phyloP scores from a whole-genome alignment of 1,140 invertebrate species.

The Streblospio benedicti region DNA sequence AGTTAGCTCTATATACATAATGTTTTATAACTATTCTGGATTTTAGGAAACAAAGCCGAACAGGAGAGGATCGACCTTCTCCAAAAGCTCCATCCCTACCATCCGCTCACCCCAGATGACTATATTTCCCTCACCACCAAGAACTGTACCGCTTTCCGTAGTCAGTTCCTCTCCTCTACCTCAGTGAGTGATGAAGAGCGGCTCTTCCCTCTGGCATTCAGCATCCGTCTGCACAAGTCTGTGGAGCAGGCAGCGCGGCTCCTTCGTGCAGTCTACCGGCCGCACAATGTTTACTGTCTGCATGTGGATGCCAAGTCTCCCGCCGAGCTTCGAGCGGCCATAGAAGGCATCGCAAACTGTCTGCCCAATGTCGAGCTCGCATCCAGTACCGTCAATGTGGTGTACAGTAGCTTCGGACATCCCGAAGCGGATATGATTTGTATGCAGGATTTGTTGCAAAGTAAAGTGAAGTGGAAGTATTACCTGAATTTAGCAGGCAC shows the following conservation, averaged over 20 bases:
- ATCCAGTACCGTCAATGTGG: constrained; percentile 21
- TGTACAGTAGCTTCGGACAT: constrained; percentile 18
- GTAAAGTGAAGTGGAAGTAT: constrained; percentile 13
- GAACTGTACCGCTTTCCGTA: too few relatives aligned
- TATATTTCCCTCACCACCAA: too few relatives aligned
- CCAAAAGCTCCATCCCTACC: too few relatives aligned
- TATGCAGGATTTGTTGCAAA: constrained; percentile 26
- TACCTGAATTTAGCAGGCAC: constrained; percentile 18
- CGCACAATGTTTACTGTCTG: constrained; percentile 38
- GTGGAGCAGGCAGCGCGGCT: constrained; percentile 24
- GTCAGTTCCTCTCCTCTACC: too few relatives aligned
- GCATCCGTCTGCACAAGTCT: constrained; percentile 3
- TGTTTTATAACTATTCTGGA: too few relatives aligned
- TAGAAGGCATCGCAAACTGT: constrained; percentile 25
- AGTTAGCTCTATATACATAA: too few relatives aligned
- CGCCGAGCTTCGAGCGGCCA: constrained; percentile 13
- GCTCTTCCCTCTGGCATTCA: constrained; percentile 13
- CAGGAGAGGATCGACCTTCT: too few relatives aligned
- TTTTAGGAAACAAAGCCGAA: too few relatives aligned
- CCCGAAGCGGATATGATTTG: constrained; percentile 31
- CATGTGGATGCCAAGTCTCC: constrained; percentile 30
- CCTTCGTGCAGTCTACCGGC: constrained; percentile 31
- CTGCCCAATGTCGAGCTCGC: constrained; percentile 36
- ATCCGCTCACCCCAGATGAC: too few relatives aligned
- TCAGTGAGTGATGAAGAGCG: constrained; percentile 11